Evolutionary conservation across 2,113 vertebrate species (phyloP).

Genomic region (Murina feae): DNA sequence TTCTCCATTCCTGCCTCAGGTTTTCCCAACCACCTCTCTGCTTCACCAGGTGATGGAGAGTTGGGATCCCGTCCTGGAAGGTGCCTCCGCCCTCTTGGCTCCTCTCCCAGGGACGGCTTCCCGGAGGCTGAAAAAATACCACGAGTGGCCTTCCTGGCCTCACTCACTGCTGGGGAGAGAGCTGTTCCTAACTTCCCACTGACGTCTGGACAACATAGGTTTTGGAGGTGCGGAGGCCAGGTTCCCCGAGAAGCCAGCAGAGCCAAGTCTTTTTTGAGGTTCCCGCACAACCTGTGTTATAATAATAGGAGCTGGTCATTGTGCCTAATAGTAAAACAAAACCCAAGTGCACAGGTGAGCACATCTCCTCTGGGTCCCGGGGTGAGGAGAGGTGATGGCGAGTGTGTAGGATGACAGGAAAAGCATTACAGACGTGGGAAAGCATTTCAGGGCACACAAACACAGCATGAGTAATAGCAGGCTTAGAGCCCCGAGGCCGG

Average conservation of each 20-base stretch:
- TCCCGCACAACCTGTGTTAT: conserved; percentile 28
- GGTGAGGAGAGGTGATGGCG: conserved; percentile 58
- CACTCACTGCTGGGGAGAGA: not conserved
- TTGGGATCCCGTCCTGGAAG: not conserved
- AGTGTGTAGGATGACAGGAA: conserved; percentile 57
- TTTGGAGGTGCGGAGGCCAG: conserved; percentile 11
- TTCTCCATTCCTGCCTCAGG: not conserved
- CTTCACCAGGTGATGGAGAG: not conserved
- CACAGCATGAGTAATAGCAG: conserved; percentile 48
- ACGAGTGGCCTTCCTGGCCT: conserved; percentile 41
- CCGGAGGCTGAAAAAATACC: conserved; percentile 18
- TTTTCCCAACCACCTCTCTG: not conserved
- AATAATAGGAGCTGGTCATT: conserved; percentile 9
- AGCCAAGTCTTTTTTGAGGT: conserved; percentile 22
- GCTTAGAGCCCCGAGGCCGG: conserved; percentile 24
- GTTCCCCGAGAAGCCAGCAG: not conserved
- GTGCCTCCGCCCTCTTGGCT: not conserved
- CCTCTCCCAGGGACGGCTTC: conserved; percentile 37
- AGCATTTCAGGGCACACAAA: conserved; percentile 58
- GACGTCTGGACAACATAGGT: conserved; percentile 46
- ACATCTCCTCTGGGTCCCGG: not conserved
- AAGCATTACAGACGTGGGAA: conserved; percentile 69
- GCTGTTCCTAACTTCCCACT: conserved; percentile 34
- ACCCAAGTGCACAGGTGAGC: not conserved
- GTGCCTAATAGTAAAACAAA: conserved; percentile 26